These are phyloP conservation scores for Benthosema pterotum DNA, from an alignment of 2,797 vertebrate species.

Conservation along the genomic window DNA sequence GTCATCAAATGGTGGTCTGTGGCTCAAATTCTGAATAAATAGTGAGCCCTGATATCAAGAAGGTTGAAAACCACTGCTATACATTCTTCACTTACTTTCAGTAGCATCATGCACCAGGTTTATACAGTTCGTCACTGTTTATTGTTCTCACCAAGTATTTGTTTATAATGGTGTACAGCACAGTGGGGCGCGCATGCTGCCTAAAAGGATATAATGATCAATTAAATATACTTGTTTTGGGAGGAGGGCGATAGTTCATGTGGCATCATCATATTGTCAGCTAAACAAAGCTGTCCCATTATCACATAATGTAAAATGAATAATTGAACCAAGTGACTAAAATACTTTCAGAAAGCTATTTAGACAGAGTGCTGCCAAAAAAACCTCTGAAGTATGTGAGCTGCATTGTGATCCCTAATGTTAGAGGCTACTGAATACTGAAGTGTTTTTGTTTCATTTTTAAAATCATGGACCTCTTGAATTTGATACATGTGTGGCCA, in stretches of 20 bases:
- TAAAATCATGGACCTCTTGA: too few relatives aligned
- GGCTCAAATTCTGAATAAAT: too few relatives aligned
- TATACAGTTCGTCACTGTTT: constrained; percentile 16
- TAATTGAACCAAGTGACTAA: constrained; percentile 34
- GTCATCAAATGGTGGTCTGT: too few relatives aligned
- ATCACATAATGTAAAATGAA: constrained; percentile 29
- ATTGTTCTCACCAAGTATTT: constrained; percentile 36
- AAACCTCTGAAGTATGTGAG: too few relatives aligned
- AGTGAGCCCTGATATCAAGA: too few relatives aligned
- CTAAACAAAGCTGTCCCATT: constrained; percentile 17
- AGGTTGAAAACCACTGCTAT: too few relatives aligned
- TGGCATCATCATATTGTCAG: constrained; percentile 12
- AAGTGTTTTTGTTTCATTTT: too few relatives aligned
- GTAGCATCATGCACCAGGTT: constrained; percentile 35
- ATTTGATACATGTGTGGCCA: too few relatives aligned
- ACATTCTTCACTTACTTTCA: too few relatives aligned
- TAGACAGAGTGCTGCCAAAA: too few relatives aligned
- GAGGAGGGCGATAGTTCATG: constrained; percentile 27
- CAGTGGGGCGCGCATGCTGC: constrained; percentile 33
- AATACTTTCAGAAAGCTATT: constrained; percentile 15
- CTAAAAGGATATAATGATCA: constrained; percentile 50
- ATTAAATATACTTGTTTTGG: constrained; percentile 43
- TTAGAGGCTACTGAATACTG: too few relatives aligned
- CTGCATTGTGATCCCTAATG: too few relatives aligned
- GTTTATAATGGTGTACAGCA: constrained; percentile 37